A percentile compares a stretch with the other conserved stretches of the same genome.
These are phyloP conservation scores for Hycleus cichorii DNA, from an alignment of 1,140 invertebrate species.

Conservation along the genomic window DNA sequence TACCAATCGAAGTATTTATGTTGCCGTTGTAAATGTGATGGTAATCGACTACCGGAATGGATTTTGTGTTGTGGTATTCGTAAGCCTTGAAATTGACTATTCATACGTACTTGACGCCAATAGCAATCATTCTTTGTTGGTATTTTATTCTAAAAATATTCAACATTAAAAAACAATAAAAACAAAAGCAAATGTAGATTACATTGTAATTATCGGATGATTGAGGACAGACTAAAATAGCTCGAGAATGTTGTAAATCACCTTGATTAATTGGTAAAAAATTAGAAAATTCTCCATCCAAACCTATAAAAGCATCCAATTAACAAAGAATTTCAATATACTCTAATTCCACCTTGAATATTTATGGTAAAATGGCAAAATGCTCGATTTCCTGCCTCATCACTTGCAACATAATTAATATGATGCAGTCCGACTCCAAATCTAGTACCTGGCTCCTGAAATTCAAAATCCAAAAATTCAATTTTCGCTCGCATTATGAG, in stretches of 20 bases:
- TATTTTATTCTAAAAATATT: slow-evolving; percentile 24
- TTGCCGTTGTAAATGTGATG: slow-evolving; percentile 16
- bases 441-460: slow-evolving; percentile 51
- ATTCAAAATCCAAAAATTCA: neutral
- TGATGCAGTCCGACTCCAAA: slow-evolving; percentile 53
- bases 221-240: slow-evolving; percentile 34
- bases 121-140: slow-evolving; percentile 30
- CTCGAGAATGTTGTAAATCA: neutral
- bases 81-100: slow-evolving; percentile 9
- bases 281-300: slow-evolving; percentile 11
- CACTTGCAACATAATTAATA: slow-evolving; percentile 56
- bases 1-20: slow-evolving; percentile 28
- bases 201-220: slow-evolving; percentile 24
- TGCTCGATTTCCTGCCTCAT: slow-evolving; percentile 52
- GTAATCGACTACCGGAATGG: slow-evolving; percentile 18
- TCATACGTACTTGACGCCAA: slow-evolving; percentile 30
- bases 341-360: slow-evolving; percentile 47
- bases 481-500: neutral
- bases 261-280: neutral
- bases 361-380: slow-evolving; percentile 56
- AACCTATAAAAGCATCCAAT: slow-evolving; percentile 11
- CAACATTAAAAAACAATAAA: neutral
- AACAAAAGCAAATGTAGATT: slow-evolving; percentile 8
- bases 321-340: slow-evolving; percentile 10
- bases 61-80: slow-evolving; percentile 14